phyloP scores from a whole-genome alignment of 2,113 vertebrate species.

The Morone saxatilis region DNA sequence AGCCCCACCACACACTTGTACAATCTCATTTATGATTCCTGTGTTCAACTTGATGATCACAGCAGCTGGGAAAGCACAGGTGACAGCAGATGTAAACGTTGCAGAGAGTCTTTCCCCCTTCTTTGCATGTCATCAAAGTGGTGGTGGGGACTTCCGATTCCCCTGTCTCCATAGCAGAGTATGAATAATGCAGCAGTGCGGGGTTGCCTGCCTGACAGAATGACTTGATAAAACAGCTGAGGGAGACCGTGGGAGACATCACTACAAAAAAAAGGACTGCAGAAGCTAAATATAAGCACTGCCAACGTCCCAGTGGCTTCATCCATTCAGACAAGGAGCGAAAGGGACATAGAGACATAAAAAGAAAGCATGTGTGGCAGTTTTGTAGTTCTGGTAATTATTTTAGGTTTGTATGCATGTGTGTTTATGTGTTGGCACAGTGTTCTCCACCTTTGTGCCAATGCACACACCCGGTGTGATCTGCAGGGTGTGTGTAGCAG shows the following conservation, averaged over 20 bases:
- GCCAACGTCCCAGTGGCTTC: slow-evolving; percentile 36
- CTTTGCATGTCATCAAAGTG: slow-evolving; percentile 80
- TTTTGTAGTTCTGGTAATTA: neutral
- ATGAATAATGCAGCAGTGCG: slow-evolving; percentile 80
- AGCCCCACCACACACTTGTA: neutral
- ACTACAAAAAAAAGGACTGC: slow-evolving; percentile 43
- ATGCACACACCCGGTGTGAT: slow-evolving; percentile 29
- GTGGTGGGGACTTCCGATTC: slow-evolving; percentile 75
- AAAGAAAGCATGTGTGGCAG: neutral
- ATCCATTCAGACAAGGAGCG: slow-evolving; percentile 11
- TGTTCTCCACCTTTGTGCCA: slow-evolving; percentile 24
- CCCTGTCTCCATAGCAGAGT: slow-evolving; percentile 70
- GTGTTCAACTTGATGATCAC: slow-evolving; percentile 59
- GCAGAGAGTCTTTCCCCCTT: slow-evolving; percentile 53
- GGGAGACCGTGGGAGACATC: slow-evolving; percentile 65
- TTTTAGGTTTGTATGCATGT: neutral
- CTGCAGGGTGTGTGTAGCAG: slow-evolving; percentile 16
- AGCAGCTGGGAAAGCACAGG: slow-evolving; percentile 48
- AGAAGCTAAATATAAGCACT: slow-evolving; percentile 64
- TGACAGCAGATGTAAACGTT: slow-evolving; percentile 65
- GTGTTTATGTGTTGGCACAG: slow-evolving; percentile 4
- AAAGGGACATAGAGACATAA: neutral
- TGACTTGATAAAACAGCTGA: slow-evolving; percentile 76
- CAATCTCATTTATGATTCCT: slow-evolving; percentile 42
- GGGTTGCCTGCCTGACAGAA: slow-evolving; percentile 78